phyloP scores from a whole-genome alignment of 2,888 invertebrate genomes.

The Drosophila antonietae region DNA sequence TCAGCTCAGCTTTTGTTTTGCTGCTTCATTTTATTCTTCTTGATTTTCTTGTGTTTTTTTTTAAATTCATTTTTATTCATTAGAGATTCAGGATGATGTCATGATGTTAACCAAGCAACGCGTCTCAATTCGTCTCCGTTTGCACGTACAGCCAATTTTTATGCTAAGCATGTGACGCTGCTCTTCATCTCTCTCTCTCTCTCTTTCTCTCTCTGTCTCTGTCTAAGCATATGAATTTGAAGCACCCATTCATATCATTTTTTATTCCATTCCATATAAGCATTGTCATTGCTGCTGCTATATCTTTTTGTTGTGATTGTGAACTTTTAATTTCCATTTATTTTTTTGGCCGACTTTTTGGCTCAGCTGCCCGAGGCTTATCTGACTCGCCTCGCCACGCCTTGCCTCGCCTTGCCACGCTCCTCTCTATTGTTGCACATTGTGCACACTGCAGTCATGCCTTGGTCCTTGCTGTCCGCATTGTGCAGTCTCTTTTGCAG shows the following conservation, averaged over 20 bases:
- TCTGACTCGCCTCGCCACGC: constrained; percentile 27
- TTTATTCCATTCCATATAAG: constrained; percentile 22
- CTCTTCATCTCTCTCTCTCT: background rate
- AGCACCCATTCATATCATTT: constrained; percentile 36
- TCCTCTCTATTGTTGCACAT: constrained; percentile 25
- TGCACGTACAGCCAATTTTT: constrained; percentile 57
- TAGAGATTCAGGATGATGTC: constrained; percentile 71
- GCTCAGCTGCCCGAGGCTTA: constrained; percentile 46
- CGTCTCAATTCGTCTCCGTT: constrained; percentile 23
- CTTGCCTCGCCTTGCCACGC: background rate
- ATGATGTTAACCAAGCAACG: constrained; percentile 56
- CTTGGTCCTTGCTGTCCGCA: constrained; percentile 41
- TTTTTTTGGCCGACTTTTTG: constrained; percentile 60
- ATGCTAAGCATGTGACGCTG: constrained; percentile 50
- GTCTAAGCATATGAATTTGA: constrained; percentile 25
- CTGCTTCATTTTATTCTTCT: constrained; percentile 12
- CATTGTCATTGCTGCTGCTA: constrained; percentile 16
- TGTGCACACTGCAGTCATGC: constrained; percentile 35
- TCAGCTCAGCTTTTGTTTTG: constrained; percentile 10
- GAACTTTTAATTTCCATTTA: constrained; percentile 73
- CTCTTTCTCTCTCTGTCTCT: background rate
- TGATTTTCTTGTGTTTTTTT: constrained; percentile 46
- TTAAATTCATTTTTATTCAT: constrained; percentile 76
- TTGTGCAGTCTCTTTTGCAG: constrained; percentile 48
- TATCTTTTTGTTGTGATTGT: constrained; percentile 31